Evolutionary conservation across 2,888 invertebrate genomes (phyloP), one percentile per base, ranked within the genome.

Genomic region (Tinea trinotella): DNA sequence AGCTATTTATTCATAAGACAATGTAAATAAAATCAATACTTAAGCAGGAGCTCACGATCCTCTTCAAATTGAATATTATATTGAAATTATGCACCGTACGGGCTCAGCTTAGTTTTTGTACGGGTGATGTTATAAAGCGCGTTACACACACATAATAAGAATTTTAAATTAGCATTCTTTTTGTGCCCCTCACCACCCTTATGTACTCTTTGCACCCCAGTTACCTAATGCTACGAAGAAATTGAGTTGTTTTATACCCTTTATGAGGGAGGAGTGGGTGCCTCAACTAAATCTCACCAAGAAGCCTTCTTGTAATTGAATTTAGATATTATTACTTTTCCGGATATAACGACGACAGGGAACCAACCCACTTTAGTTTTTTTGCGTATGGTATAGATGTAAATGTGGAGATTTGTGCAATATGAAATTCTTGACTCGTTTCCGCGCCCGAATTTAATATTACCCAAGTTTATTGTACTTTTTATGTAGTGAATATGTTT

Each of bases 81-180:
- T 84, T 84, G 85, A 74, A 84, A 83, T 84, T 83, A 84, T 79
- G 74, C 79, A 81, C 80, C 76, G 24, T 30, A 22, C 76, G 74
- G 71, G 74, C 74, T 78, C 75, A 68, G 74, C 73, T 71, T 73
- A 70, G 66, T 75, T 75, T 76, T 83, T 82, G 78, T 84, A 75
- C 76, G 69, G 67, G 76, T 76, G 81, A 81, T 80, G 82, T 76
- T 22, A 81, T 78, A 83, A 75, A 75, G 81, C 83, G 81, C 80
- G 75, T 74, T 78, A 82, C 76, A 75, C 77, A 81, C 78, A 76
- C 68, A 70, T 76, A 74, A 83, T 83, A 82, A 76, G 81, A 83
- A 82, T 84, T 83, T 84, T 80, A 84, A 85, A 85, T 85, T 84
- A 83, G 85, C 84, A 83, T 84, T 83, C 81, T 85, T 85, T 83